Percentiles rank a stretch among this genome's conserved stretches.
These are phyloP conservation scores for Pionites leucogaster DNA, from an alignment of 2,113 vertebrate genomes.

Conservation along the genomic window DNA sequence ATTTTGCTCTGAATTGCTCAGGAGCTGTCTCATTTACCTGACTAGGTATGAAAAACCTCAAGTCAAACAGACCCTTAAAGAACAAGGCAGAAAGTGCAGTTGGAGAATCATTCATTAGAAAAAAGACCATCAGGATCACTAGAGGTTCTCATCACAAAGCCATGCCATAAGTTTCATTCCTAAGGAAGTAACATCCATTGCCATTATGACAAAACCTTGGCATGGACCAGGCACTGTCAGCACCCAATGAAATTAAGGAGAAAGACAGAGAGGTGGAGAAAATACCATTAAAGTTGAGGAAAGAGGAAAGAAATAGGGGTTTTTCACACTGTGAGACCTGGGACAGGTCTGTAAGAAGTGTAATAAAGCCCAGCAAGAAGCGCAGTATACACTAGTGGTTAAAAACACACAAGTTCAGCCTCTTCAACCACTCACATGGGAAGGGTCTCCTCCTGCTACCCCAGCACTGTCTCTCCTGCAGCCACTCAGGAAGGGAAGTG, in stretches of 20 bases:
- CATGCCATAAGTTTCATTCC: not conserved
- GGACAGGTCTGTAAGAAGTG: not conserved
- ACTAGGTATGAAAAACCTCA: not conserved
- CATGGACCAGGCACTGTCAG: not conserved
- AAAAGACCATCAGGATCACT: not conserved
- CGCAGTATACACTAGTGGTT: not conserved
- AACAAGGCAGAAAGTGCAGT: not conserved
- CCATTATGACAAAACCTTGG: not conserved
- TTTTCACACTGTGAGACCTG: not conserved
- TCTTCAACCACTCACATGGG: not conserved
- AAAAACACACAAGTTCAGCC: not conserved
- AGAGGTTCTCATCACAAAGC: not conserved
- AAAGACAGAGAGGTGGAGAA: not conserved
- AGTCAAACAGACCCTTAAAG: not conserved
- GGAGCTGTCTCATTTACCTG: not conserved
- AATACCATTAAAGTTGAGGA: rapidly evolving
- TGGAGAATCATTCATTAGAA: not conserved
- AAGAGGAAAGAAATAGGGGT: not conserved
- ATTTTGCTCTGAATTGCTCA: not conserved
- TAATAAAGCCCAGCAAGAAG: not conserved
- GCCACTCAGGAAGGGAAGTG: rapidly evolving
- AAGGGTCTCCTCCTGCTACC: rapidly evolving
- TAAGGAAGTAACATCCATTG: not conserved
- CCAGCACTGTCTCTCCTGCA: not conserved
- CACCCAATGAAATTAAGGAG: not conserved